Base-by-base conservation (phyloP, 2,888 invertebrate species). In the Harpalus rubripes region DNA sequence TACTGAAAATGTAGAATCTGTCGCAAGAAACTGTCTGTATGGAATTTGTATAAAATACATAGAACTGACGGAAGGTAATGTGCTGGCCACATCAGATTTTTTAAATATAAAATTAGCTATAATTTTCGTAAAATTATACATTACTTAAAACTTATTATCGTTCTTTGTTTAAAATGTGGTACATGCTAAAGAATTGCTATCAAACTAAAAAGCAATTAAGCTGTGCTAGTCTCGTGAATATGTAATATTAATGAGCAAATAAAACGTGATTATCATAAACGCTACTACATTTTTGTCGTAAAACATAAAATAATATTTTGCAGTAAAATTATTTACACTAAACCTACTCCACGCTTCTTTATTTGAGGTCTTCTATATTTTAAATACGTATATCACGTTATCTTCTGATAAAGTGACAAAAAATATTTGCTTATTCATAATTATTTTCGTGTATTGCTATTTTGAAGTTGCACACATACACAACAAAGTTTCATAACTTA, bases 381-480 rank as follows among this genome's bases (percentile, higher is more conserved):
- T n/a, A 16, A 16, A 52, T 22, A 32, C 32, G 32, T 32, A 63
- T 63, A 63, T 63, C 63, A 63, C 39, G 68, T 68, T 68, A 68
- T 68, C 68, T 68, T 32, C n/a, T 32, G 68, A 68, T 68, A 68
- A 7, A 68, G 68, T 39, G 32, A 32, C 39, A 32, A 68, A 68
- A 68, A 68, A 68, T 68, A 15, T 68, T 68, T 68, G 39, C 39
- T 68, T 12, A 22, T 63, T 68, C 68, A 68, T 39, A 68, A 68
- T 68, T 68, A 68, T 68, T 68, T 39, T 68, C 26, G 39, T 39
- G 39, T 39, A 68, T 68, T 22, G 8, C 68, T 68, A 41, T 68
- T 68, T 39, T 68, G 39, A 39, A 68, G 15, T 39, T 39, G n/a
- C 15, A 68, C 39, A 65, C 15, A 39, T 65, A 65, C 39, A 68